Percentiles rank a stretch among this genome's conserved stretches.
Evolutionary conservation across 2,888 invertebrate species (phyloP).

Genomic region (Mimumesa dahlbomi): DNA sequence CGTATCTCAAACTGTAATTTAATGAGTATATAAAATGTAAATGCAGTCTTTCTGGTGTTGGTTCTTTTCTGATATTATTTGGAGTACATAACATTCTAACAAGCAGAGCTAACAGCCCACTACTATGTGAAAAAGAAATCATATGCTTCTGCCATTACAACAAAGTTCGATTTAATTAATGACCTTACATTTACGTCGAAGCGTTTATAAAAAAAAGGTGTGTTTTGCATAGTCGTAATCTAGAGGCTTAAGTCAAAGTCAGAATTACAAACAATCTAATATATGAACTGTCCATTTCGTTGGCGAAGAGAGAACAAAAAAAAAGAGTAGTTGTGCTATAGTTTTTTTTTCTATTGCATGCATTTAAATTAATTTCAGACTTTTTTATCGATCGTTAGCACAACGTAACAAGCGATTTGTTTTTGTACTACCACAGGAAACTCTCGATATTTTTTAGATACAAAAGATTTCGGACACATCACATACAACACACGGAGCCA

Average conservation of each 20-base stretch:
- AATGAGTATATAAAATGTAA: slow-evolving; percentile 53
- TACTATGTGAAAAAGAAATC: slow-evolving; percentile 59
- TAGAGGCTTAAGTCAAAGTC: slow-evolving; percentile 27
- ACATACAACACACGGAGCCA: slow-evolving; percentile 64
- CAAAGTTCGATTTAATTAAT: slow-evolving; percentile 42
- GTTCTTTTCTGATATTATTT: slow-evolving; percentile 74
- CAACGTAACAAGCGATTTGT: slow-evolving; percentile 57
- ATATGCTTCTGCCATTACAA: slow-evolving; percentile 62
- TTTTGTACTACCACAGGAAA: slow-evolving; percentile 55
- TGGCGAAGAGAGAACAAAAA: too few species aligned
- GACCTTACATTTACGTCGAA: slow-evolving; percentile 38
- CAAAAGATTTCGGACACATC: slow-evolving; percentile 60
- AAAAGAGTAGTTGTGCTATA: slow-evolving; percentile 45
- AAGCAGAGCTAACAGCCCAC: slow-evolving; percentile 73
- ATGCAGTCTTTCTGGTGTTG: slow-evolving; percentile 75
- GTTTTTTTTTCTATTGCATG: slow-evolving; percentile 30
- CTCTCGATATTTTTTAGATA: slow-evolving; percentile 48
- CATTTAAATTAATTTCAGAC: slow-evolving; percentile 48
- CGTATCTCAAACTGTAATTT: slow-evolving; percentile 55
- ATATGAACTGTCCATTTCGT: slow-evolving; percentile 38
- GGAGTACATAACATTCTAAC: slow-evolving; percentile 76
- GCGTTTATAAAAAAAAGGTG: slow-evolving; percentile 50
- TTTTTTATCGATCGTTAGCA: slow-evolving; percentile 50
- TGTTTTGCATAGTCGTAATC: slow-evolving; percentile 54
- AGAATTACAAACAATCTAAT: slow-evolving; percentile 36